phyloP scores from a whole-genome alignment of 2,888 invertebrate species.

The Coenonympha arcania region DNA sequence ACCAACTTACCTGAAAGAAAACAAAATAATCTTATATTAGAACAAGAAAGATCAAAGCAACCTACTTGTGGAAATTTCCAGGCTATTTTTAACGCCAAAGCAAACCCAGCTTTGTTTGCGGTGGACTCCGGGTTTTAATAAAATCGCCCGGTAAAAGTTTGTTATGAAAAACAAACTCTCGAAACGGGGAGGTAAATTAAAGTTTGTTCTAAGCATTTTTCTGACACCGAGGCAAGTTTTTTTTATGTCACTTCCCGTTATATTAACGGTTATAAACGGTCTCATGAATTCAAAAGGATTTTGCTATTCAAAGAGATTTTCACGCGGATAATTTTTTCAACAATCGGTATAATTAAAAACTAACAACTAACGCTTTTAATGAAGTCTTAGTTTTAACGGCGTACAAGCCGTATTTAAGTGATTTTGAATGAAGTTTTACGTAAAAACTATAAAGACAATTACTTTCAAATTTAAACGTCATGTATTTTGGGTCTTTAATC shows the following conservation, averaged over 20 bases:
- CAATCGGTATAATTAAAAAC: too few species aligned
- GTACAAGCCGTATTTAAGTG: too few species aligned
- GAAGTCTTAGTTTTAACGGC: too few species aligned
- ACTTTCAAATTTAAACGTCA: too few species aligned
- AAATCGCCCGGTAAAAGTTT: conserved; percentile 14
- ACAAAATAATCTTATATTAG: not conserved
- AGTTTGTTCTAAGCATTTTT: conserved; percentile 24
- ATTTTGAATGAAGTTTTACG: too few species aligned
- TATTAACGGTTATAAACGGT: conserved; percentile 14
- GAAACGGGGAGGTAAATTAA: conserved; percentile 26
- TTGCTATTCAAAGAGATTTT: too few species aligned
- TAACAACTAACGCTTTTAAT: too few species aligned
- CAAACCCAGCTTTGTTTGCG: conserved; percentile 14
- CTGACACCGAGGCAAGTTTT: conserved; percentile 21
- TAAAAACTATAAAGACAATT: too few species aligned
- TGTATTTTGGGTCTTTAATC: too few species aligned
- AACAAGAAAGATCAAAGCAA: not conserved
- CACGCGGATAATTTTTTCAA: too few species aligned
- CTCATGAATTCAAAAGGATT: not conserved
- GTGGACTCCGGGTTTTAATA: conserved; percentile 9
- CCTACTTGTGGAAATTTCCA: not conserved
- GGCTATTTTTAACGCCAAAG: conserved; percentile 5
- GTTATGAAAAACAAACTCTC: conserved; percentile 15
- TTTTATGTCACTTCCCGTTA: conserved; percentile 21
- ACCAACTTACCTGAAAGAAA: not conserved